A percentile compares a stretch with the other conserved stretches of the same genome.
Evolutionary conservation across 2,888 invertebrate genomes (phyloP).

Genomic region (Pristionchus maxplancki): DNA sequence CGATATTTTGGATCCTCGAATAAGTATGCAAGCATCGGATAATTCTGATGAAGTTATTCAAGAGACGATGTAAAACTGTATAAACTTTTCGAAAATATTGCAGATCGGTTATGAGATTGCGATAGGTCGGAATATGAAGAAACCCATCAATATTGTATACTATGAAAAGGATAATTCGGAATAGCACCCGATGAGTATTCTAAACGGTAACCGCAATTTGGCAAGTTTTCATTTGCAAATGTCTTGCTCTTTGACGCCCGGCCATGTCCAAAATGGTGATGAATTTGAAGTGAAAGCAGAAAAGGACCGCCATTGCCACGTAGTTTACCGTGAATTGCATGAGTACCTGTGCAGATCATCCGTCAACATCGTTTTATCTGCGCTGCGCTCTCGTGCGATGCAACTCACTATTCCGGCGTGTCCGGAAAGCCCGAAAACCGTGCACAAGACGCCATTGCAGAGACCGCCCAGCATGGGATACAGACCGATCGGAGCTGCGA

Average conservation of each 20-base stretch:
- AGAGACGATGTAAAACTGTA: too few relatives aligned
- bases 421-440: neutral
- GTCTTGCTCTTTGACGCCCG: neutral
- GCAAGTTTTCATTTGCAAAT: too few relatives aligned
- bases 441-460: neutral
- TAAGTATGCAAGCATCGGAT: neutral
- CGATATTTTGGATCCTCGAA: neutral
- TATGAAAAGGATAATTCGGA: neutral
- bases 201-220: too few relatives aligned
- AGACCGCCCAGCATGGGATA: neutral
- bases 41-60: too few relatives aligned
- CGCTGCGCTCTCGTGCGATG: too few relatives aligned
- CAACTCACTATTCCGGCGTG: neutral
- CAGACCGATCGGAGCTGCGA: neutral
- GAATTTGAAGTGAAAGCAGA: conserved; percentile 12
- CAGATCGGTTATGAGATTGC: too few relatives aligned
- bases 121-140: neutral
- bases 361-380: too few relatives aligned
- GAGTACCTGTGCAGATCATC: too few relatives aligned
- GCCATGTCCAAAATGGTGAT: neutral
- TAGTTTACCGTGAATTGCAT: neutral
- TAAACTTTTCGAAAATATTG: too few relatives aligned
- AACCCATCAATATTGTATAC: neutral
- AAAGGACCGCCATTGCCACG: neutral
- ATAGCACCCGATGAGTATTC: neutral